Evolutionary conservation across 2,113 vertebrate genomes (phyloP).

Genomic region (Pelvicachromis taeniatus): DNA sequence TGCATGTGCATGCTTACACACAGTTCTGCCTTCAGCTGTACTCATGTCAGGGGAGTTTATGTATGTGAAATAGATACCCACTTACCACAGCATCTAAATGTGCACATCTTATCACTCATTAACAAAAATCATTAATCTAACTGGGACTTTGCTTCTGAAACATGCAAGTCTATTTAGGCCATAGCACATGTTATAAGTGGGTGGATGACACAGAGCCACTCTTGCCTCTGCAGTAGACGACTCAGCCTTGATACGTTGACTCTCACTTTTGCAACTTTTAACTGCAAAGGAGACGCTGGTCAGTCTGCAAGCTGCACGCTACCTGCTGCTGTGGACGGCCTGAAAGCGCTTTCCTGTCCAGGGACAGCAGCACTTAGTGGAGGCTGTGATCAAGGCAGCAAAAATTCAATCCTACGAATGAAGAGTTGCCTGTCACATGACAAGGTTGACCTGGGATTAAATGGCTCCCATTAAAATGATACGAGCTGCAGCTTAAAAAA

Average conservation of each 20-base stretch:
- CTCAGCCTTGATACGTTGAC: neutral
- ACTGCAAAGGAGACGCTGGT: neutral
- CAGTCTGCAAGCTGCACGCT: neutral
- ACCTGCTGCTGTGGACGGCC: neutral
- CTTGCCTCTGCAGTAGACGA: fast-evolving
- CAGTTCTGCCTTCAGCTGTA: neutral
- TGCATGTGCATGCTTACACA: neutral
- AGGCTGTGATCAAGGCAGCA: conserved; percentile 10
- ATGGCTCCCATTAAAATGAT: conserved; percentile 60
- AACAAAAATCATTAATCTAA: neutral
- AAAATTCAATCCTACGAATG: conserved; percentile 39
- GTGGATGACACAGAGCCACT: neutral
- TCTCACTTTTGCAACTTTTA: neutral
- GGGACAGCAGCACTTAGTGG: conserved; percentile 15
- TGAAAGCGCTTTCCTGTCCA: neutral
- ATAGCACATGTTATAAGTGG: too few relatives aligned
- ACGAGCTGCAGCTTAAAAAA: conserved; percentile 52
- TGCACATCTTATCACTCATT: neutral
- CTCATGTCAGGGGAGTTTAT: neutral
- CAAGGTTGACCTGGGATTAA: conserved; percentile 62
- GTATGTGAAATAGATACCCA: neutral
- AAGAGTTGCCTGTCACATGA: conserved; percentile 59
- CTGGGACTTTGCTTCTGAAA: neutral
- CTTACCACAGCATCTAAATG: neutral
- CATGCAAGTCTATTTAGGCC: neutral